Evolutionary conservation across 1,140 invertebrate species (phyloP), one percentile per base, ranked within the genome.

Genomic region (Ips nitidus): DNA sequence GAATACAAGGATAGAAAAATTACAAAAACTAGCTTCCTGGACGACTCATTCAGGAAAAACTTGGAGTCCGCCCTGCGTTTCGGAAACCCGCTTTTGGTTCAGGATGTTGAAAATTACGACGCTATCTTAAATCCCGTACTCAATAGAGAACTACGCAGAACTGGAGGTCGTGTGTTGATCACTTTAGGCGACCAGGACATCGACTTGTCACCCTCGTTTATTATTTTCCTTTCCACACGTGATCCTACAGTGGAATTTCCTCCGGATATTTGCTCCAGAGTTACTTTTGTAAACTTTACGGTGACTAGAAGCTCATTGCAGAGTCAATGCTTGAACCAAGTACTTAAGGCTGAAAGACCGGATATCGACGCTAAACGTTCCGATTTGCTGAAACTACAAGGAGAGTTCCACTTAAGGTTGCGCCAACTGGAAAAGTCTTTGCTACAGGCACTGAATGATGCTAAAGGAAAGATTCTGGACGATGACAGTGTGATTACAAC

Each of bases 201-300:
- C 79, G 98, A 99, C 90, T 88, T 99, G 71, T 99, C 96, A 8
- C 98, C 98, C 0, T 95, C 97, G 1, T 99, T 99, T 81, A 96
- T 98, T 55, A 99, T 99, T 74, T 99, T 99, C 87, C 82, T 99
- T 6, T 97, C 96, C 1, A 99, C 98, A 3, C 86, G 98, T 76
- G 98, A 99, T 84, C 97, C 98, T 41, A 98, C 97, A 8, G 98
- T 98, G 3, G 97, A 99, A 83, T 99, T 99, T 83, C 94, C 97
- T 4, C 97, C 98, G 1, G 98, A 99, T 80, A 95, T 99, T 75
- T 99, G 98, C 78, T 99, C 98, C 1, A 87, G 98, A 53, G 98
- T 99, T 1, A 99, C 98, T 0, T 99, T 99, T 81, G 97, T 99
- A 1, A 99, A 99, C 83, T 99, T 99, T 82, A 99, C 98, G 0